phyloP scores from a whole-genome alignment of 2,888 invertebrate species.

The Fragum whitleyi region DNA sequence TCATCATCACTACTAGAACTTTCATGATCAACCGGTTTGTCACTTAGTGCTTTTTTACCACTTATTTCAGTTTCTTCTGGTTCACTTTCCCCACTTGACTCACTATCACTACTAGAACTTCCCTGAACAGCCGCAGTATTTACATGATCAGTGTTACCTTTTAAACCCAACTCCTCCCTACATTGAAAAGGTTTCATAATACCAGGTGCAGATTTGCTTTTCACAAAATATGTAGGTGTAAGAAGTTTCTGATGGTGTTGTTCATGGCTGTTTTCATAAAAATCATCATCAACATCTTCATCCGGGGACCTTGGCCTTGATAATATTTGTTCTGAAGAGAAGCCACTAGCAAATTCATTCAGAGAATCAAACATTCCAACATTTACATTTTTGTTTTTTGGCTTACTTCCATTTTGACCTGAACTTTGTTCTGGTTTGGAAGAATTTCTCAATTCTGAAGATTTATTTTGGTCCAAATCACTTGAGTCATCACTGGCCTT shows the following conservation, averaged over 20 bases:
- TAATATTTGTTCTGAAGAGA: neutral
- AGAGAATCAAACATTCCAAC: neutral
- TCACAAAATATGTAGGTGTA: neutral
- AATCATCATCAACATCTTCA: neutral
- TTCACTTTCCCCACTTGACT: no score
- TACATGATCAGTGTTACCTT: no score
- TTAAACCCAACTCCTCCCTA: no score
- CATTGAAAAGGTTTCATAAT: no score
- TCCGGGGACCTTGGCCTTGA: neutral
- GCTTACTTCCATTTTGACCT: neutral
- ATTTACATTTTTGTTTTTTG: slow-evolving; percentile 2
- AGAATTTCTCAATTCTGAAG: neutral
- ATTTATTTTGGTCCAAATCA: neutral
- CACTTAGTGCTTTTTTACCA: neutral
- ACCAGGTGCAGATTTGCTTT: no score
- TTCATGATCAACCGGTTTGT: neutral
- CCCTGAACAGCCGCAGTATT: no score
- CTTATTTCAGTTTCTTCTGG: no score
- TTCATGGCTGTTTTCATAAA: neutral
- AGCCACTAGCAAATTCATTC: slow-evolving; percentile 10
- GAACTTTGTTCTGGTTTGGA: neutral
- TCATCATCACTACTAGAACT: neutral
- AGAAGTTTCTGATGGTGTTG: neutral
- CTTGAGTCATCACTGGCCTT: neutral
- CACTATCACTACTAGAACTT: no score